Base-by-base conservation (phyloP, 1,140 invertebrate genomes). In the Ceratina australensis region DNA sequence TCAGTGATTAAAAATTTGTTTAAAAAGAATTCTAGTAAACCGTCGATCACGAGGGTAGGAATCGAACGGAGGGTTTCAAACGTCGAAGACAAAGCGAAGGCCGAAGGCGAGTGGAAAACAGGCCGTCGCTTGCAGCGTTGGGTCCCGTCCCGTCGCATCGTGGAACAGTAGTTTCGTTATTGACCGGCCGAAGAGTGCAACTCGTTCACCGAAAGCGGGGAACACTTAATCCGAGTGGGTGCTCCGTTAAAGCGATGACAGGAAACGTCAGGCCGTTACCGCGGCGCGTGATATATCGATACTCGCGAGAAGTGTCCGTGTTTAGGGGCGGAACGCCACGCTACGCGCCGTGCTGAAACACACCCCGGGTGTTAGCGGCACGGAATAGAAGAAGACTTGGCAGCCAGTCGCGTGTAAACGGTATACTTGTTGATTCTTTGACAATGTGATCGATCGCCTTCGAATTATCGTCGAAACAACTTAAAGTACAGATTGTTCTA, bases 161-260 rank as follows among this genome's bases (percentile, higher is more conserved):
- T 54, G 52, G 52, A 61, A 33, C 20, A 81, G 77, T 47, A 79
- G 71, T 74, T 68, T 59, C 68, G 54, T 74, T 81, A 81, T 87
- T 82, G 80, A 84, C 82, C 79, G 80, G 74, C 73, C 85, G 85
- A 88, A 89, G 83, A 88, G 88, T 87, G 69, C 86, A 87, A 85
- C 84, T 87, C 84, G 83, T 61, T 82, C 69, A 68, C 33, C 83
- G 80, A 68, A 88, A 42, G 54, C 85, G 86, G 87, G 87, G 33
- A 90, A 90, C 90, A 90, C 89, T 91, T 90, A 89, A 91, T 91
- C 86, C 87, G 82, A 91, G 89, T 42, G 89, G 87, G 88, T 90
- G 83, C 89, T 91, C 88, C 88, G 88, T 91, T 91, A 90, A 88
- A 89, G 66, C 82, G 87, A 82, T 89, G 90, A 91, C 90, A 90